These are phyloP conservation scores for Chymomyza caudatula DNA, from an alignment of 2,888 invertebrate species.

Conservation along the genomic window DNA sequence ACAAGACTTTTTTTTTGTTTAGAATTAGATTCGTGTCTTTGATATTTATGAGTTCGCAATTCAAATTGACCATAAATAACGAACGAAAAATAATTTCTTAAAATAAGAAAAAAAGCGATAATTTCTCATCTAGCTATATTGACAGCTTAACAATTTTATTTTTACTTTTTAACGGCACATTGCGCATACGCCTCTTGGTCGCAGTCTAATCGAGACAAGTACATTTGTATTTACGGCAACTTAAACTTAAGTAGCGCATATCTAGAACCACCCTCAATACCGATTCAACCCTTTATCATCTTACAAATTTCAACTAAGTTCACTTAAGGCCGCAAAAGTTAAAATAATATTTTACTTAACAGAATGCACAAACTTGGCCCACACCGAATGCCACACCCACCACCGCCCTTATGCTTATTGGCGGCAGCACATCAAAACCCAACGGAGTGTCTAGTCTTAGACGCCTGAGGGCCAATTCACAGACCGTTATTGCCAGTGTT, in stretches of 20 bases:
- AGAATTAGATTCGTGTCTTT: no score
- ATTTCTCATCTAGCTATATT: background rate
- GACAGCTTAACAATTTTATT: no score
- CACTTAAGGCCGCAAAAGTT: conserved; percentile 63
- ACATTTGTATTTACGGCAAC: background rate
- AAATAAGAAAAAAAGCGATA: no score
- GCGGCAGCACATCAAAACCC: background rate
- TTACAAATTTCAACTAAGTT: conserved; percentile 7
- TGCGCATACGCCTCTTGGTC: background rate
- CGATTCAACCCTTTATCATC: conserved; percentile 1
- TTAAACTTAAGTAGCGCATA: background rate
- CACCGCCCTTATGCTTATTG: no score
- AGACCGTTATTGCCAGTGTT: conserved; percentile 18
- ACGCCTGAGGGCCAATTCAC: conserved; percentile 22
- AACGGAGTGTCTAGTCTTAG: conserved; percentile 1
- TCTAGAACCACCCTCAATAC: background rate
- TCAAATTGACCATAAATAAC: no score
- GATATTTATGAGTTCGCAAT: no score
- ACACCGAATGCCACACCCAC: background rate
- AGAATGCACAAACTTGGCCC: conserved; percentile 15
- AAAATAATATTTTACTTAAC: conserved; percentile 72
- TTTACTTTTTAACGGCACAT: no score
- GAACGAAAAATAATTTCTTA: no score
- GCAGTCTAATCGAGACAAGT: background rate
- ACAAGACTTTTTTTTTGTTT: no score